Conservation (phyloP, 2,888 invertebrate genomes). For the Platerodrilus igneus region DNA sequence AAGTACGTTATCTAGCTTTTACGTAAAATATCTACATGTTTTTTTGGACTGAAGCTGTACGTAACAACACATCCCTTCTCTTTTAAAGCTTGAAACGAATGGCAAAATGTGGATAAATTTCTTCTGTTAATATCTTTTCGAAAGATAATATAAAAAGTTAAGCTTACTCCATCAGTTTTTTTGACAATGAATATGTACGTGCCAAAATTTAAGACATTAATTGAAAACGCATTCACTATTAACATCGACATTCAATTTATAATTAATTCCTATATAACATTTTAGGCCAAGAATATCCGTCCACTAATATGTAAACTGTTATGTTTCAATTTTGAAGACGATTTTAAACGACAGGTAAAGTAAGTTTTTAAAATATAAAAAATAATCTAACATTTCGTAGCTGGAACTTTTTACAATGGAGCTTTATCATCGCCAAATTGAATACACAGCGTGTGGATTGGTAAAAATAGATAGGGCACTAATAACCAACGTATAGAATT, state of each 20-base stretch:
- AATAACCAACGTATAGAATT: slow-evolving; percentile 51
- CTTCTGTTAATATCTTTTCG: too few species aligned
- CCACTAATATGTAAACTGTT: slow-evolving; percentile 16
- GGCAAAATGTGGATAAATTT: too few species aligned
- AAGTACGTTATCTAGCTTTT: too few species aligned
- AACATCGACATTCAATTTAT: not conserved
- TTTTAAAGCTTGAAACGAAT: too few species aligned
- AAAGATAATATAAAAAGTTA: too few species aligned
- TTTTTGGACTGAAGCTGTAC: too few species aligned
- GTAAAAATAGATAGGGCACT: slow-evolving; percentile 52
- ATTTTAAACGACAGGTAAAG: slow-evolving; percentile 12
- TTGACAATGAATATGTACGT: too few species aligned
- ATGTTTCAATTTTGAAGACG: slow-evolving; percentile 13
- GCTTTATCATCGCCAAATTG: slow-evolving; percentile 43
- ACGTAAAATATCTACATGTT: too few species aligned
- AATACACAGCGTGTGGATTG: slow-evolving; percentile 53
- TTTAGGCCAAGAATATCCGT: slow-evolving; percentile 11
- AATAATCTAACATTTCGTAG: slow-evolving; percentile 30
- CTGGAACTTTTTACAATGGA: slow-evolving; percentile 45
- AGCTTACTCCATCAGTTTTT: too few species aligned
- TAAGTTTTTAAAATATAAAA: not conserved
- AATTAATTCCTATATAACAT: slow-evolving; percentile 34
- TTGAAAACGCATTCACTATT: too few species aligned
- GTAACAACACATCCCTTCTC: too few species aligned
- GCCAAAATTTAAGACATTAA: too few species aligned